Evolutionary conservation across 2,113 vertebrate genomes (phyloP).

Genomic region (Boleophthalmus pectinirostris): DNA sequence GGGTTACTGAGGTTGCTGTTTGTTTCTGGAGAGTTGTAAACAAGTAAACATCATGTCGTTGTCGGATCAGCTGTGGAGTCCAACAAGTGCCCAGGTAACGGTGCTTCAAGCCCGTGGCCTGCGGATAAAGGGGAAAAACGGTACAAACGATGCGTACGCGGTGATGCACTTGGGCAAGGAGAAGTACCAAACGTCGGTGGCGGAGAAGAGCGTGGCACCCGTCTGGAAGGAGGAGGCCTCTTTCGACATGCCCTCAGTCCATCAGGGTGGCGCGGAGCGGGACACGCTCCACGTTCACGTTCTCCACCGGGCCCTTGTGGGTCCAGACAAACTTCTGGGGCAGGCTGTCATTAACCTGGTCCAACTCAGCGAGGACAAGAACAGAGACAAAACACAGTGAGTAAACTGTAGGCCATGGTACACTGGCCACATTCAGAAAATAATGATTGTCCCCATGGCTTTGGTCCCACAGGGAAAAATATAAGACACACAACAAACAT

Average conservation of each 20-base stretch:
- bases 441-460: too few species aligned
- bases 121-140: conserved; percentile 82
- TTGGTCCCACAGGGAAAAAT: too few species aligned
- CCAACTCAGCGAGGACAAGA: conserved; percentile 75
- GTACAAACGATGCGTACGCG: conserved; percentile 92
- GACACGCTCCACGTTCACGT: conserved; percentile 84
- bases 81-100: conserved; percentile 91
- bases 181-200: conserved; percentile 88
- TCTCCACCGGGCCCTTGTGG: conserved; percentile 88
- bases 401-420: conserved; percentile 40
- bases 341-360: conserved; percentile 83
- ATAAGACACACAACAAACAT: too few species aligned
- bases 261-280: conserved; percentile 52
- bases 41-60: conserved; percentile 72
- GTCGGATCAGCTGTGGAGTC: conserved; percentile 80
- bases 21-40: neutral
- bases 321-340: conserved; percentile 90
- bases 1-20: neutral
- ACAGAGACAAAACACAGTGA: conserved; percentile 82
- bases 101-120: conserved; percentile 86
- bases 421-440: neutral
- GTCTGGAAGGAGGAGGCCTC: conserved; percentile 91
- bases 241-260: conserved; percentile 84
- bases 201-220: conserved; percentile 85
- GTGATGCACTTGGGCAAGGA: conserved; percentile 92